Evolutionary conservation across 2,888 invertebrate genomes (phyloP).

Genomic region (Philereme vetulata): DNA sequence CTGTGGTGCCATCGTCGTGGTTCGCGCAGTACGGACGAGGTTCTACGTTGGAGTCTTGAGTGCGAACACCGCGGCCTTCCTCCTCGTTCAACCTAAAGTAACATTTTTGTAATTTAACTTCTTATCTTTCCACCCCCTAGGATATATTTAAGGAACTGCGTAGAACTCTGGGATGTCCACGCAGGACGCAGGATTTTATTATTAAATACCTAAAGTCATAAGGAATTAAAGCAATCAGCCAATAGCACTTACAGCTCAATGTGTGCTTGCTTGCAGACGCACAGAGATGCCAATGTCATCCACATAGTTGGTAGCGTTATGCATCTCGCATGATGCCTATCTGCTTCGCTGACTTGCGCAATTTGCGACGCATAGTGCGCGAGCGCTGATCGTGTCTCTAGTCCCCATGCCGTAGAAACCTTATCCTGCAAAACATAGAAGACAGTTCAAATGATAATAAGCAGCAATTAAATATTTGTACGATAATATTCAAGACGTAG

Average conservation of each 20-base stretch:
- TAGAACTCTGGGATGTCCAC: too few relatives aligned
- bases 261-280: conserved; percentile 95
- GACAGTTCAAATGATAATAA: too few relatives aligned
- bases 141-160: too few relatives aligned
- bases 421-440: conserved; percentile 86
- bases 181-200: too few relatives aligned
- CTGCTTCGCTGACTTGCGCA: conserved; percentile 90
- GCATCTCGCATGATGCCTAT: conserved; percentile 90
- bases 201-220: too few relatives aligned
- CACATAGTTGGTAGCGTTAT: conserved; percentile 93
- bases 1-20: conserved; percentile 97
- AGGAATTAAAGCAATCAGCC: too few relatives aligned
- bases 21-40: conserved; percentile 94
- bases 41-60: conserved; percentile 57
- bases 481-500: too few relatives aligned
- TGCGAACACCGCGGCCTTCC: conserved; percentile 52
- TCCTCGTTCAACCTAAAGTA: conserved; percentile 18
- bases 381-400: conserved; percentile 93
- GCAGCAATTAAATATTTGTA: too few relatives aligned
- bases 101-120: neutral
- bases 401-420: conserved; percentile 92
- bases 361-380: conserved; percentile 93
- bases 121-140: too few relatives aligned
- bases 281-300: conserved; percentile 96
- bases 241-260: conserved; percentile 85